A percentile compares a stretch with the other conserved stretches of the same genome.
Conservation (phyloP, 2,888 invertebrate species). For the Drosophila mettleri region DNA sequence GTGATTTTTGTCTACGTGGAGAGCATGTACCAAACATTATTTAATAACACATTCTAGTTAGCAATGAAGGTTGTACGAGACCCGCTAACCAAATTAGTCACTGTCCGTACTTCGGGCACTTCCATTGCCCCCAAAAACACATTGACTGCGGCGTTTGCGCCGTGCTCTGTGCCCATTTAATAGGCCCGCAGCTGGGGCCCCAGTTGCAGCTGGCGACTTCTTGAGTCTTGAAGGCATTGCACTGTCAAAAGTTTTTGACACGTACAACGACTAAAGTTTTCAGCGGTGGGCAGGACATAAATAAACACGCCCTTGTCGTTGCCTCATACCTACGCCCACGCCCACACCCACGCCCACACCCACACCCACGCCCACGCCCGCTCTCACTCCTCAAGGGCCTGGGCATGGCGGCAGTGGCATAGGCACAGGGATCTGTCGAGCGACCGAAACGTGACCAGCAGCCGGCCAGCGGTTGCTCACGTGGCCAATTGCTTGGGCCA, state of each 20-base stretch:
- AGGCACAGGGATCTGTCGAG: slow-evolving; percentile 13
- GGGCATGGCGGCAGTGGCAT: neutral
- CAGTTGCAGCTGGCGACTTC: slow-evolving; percentile 54
- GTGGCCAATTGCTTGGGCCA: slow-evolving; percentile 45
- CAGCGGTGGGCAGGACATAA: slow-evolving; percentile 71
- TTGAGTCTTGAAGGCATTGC: slow-evolving; percentile 60
- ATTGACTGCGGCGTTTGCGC: slow-evolving; percentile 4
- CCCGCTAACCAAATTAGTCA: slow-evolving; percentile 70
- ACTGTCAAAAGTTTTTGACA: slow-evolving; percentile 77
- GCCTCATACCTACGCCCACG: slow-evolving; percentile 5
- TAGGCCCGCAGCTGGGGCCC: slow-evolving; percentile 62
- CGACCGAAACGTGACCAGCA: slow-evolving; percentile 61
- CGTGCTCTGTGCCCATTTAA: slow-evolving; percentile 38
- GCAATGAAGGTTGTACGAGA: slow-evolving; percentile 64
- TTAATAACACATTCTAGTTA: slow-evolving; percentile 68
- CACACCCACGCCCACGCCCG: slow-evolving; percentile 5
- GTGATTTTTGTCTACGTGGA: slow-evolving; percentile 31
- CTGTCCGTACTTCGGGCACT: slow-evolving; percentile 54
- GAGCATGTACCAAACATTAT: slow-evolving; percentile 60
- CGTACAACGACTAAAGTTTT: slow-evolving; percentile 74
- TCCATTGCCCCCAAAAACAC: neutral
- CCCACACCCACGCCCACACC: slow-evolving; percentile 4
- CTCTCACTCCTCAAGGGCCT: neutral
- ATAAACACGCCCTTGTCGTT: slow-evolving; percentile 67
- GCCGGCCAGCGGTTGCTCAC: slow-evolving; percentile 42